A percentile compares a stretch with the other conserved stretches of the same genome.
These are phyloP conservation scores for Rhimphoctona megacephalus DNA, from an alignment of 2,888 invertebrate species.

Conservation along the genomic window DNA sequence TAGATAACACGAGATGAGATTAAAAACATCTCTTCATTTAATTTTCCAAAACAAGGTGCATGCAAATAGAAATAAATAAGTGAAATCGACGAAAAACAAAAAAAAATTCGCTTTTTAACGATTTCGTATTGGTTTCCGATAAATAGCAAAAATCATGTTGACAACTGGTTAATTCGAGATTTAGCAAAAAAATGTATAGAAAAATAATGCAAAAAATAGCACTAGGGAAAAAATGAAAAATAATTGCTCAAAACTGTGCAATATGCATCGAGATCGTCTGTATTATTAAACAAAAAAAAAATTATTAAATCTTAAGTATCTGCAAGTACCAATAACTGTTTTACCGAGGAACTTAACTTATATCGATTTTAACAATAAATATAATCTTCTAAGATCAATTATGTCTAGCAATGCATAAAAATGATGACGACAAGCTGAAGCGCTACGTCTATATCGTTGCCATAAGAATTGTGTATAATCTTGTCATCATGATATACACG, in stretches of 20 bases:
- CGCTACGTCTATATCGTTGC: conserved; percentile 41
- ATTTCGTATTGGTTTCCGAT: too few species aligned
- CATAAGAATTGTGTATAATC: conserved; percentile 10
- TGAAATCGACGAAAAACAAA: neutral
- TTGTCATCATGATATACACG: conserved; percentile 23
- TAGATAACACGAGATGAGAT: neutral
- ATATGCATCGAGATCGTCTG: too few species aligned
- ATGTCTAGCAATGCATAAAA: conserved; percentile 52
- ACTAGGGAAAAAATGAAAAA: too few species aligned
- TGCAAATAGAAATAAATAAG: neutral
- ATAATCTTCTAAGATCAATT: conserved; percentile 40
- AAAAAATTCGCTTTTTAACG: too few species aligned
- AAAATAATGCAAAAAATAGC: too few species aligned
- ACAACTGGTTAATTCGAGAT: too few species aligned
- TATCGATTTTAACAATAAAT: conserved; percentile 16
- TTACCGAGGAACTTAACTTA: conserved; percentile 1
- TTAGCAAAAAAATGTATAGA: too few species aligned
- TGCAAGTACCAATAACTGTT: conserved; percentile 1
- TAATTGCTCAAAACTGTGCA: too few species aligned
- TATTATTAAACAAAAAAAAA: too few species aligned
- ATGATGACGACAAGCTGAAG: conserved; percentile 57
- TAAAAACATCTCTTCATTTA: neutral
- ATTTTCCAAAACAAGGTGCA: neutral
- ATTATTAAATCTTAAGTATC: neutral
- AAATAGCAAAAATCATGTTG: too few species aligned